Evolutionary conservation across 1,140 invertebrate species (phyloP).

Genomic region (Drosophila ercepeae): DNA sequence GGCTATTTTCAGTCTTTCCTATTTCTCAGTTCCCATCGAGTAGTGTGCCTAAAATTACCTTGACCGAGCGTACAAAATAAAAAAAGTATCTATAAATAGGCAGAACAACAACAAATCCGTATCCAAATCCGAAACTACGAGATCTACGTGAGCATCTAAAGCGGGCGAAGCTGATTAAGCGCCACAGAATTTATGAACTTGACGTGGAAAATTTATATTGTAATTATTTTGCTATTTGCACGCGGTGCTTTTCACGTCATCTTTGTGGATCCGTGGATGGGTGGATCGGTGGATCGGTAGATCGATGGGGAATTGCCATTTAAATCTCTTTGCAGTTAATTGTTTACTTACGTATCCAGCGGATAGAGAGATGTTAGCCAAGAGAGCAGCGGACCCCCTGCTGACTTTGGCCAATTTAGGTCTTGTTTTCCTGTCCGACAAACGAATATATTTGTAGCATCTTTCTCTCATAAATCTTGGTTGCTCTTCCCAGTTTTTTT

Average conservation of each 20-base stretch:
- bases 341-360: slow-evolving; percentile 42
- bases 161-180: slow-evolving; percentile 67
- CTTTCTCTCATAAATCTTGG: not conserved
- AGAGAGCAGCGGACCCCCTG: slow-evolving; percentile 21
- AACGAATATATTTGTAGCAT: slow-evolving; percentile 21
- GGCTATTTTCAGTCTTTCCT: slow-evolving; percentile 26
- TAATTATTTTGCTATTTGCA: slow-evolving; percentile 74
- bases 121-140: slow-evolving; percentile 3
- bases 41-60: slow-evolving; percentile 66
- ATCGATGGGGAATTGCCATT: slow-evolving; percentile 33
- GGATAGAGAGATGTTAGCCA: slow-evolving; percentile 13
- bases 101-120: slow-evolving; percentile 22
- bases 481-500: slow-evolving; percentile 1
- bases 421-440: slow-evolving; percentile 50
- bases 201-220: slow-evolving; percentile 73
- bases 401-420: slow-evolving; percentile 71
- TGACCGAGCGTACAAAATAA: slow-evolving; percentile 59
- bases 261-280: slow-evolving; percentile 19
- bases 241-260: slow-evolving; percentile 72
- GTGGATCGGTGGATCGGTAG: too few relatives aligned
- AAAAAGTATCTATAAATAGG: slow-evolving; percentile 52
- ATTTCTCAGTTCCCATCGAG: not conserved
- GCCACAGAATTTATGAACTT: slow-evolving; percentile 67
- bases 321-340: slow-evolving; percentile 32
- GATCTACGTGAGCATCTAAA: slow-evolving; percentile 54